Evolutionary conservation across 2,888 invertebrate genomes (phyloP).

Genomic region (Calameuta filiformis): DNA sequence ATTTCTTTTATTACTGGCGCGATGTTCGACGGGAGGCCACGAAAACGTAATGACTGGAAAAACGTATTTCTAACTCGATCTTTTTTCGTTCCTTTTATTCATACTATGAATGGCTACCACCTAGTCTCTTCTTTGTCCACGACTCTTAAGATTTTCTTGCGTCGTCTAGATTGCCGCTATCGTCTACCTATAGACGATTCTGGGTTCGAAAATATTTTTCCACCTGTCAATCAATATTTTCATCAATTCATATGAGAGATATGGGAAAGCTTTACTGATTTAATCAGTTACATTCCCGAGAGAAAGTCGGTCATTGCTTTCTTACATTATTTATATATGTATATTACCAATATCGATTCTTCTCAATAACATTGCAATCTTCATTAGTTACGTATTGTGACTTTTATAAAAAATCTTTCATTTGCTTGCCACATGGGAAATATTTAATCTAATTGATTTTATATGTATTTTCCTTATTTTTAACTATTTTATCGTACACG

Average conservation of each 20-base stretch:
- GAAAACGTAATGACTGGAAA: constrained; percentile 3
- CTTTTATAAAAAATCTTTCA: too few relatives aligned
- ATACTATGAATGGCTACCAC: neutral
- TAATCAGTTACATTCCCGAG: neutral
- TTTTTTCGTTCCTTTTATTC: neutral
- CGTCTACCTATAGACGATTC: neutral
- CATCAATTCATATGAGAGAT: neutral
- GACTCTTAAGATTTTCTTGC: neutral
- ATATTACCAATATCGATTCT: neutral
- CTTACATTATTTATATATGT: neutral
- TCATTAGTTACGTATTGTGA: too few relatives aligned
- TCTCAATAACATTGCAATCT: neutral
- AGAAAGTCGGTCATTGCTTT: neutral
- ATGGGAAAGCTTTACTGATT: neutral
- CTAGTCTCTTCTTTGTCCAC: neutral
- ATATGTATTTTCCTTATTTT: neutral
- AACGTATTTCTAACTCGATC: neutral
- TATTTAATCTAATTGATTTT: neutral
- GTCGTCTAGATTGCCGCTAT: neutral
- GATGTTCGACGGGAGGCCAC: neutral
- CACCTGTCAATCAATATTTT: neutral
- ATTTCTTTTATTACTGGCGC: constrained; percentile 5
- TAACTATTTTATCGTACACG: neutral
- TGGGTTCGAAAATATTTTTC: neutral
- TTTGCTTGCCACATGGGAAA: neutral